These are phyloP conservation scores for Aspidiotus rigidus DNA, from an alignment of 2,888 invertebrate species.

Conservation along the genomic window DNA sequence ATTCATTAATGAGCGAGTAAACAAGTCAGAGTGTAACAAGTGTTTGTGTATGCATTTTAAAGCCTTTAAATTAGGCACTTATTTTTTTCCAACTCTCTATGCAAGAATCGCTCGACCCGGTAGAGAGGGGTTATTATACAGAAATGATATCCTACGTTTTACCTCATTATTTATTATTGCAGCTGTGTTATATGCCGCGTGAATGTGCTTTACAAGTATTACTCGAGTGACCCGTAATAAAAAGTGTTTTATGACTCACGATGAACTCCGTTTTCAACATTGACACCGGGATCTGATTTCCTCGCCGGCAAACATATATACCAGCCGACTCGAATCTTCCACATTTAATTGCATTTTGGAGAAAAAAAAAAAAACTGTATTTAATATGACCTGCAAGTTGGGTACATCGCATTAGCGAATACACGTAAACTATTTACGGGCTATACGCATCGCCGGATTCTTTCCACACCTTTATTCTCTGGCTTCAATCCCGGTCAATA, in stretches of 20 bases:
- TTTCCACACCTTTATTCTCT: background rate
- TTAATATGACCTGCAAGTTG: no score
- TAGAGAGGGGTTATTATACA: background rate
- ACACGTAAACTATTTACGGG: no score
- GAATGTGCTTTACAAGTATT: background rate
- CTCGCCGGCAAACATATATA: no score
- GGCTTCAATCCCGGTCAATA: background rate
- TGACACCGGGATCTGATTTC: no score
- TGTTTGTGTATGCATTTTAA: conserved; percentile 11
- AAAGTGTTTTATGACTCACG: background rate
- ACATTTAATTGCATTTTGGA: no score
- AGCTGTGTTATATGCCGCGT: background rate
- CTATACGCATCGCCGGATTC: background rate
- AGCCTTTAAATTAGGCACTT: background rate
- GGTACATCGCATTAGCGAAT: no score
- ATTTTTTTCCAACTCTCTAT: background rate
- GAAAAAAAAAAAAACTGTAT: no score
- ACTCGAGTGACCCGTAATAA: background rate
- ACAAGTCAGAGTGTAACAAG: conserved; percentile 14
- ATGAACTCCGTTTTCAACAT: no score
- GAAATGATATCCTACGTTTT: background rate
- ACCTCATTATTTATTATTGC: background rate
- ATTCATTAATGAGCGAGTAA: conserved; percentile 32
- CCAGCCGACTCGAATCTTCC: no score
- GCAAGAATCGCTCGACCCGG: background rate